Evolutionary conservation across 2,888 invertebrate species (phyloP), one percentile per base, ranked within the genome.

Genomic region (Cryptophagus acutangulus): DNA sequence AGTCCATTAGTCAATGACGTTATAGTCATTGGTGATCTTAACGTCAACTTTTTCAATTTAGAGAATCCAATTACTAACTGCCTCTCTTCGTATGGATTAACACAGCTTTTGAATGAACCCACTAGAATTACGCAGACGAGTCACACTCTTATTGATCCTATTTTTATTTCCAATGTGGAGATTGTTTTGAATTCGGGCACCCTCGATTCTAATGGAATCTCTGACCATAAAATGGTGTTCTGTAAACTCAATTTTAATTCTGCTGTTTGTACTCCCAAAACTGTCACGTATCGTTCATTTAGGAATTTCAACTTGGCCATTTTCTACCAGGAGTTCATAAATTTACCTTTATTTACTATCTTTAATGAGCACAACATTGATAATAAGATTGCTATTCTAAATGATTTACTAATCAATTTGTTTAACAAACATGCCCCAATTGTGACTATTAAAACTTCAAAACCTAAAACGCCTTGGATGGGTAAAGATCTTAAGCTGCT

Each of bases 211-310:
- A 6, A 35, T 6, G 20, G 8, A 9, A 17, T 35, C 3, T 18
- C 35, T 5, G 35, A 35, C 24, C 35, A 35, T 20, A 17, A n/a
- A 17, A 4, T 35, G 8, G 35, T 35, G n/a, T 20, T 6, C 15
- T 17, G 17, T 13, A 28, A n/a, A n/a, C n/a, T n/a, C n/a, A n/a
- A 25, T 5, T 6, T 35, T 13, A 14, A 35, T 4, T 12, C 3
- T 3, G 4, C 26, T 26, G n/a, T n/a, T n/a, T n/a, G n/a, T n/a
- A n/a, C n/a, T n/a, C n/a, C n/a, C n/a, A n/a, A n/a, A n/a, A n/a
- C n/a, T 10, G 8, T 29, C 10, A 13, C 5, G 13, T 10, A 10
- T 5, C 5, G 10, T 9, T n/a, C 6, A 13, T 29, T 29, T 29
- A n/a, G 8, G 8, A 10, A n/a, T 29, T 6, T n/a, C 9, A 9